These are phyloP conservation scores for Netelia virgata DNA, from an alignment of 2,888 invertebrate genomes.

Conservation along the genomic window DNA sequence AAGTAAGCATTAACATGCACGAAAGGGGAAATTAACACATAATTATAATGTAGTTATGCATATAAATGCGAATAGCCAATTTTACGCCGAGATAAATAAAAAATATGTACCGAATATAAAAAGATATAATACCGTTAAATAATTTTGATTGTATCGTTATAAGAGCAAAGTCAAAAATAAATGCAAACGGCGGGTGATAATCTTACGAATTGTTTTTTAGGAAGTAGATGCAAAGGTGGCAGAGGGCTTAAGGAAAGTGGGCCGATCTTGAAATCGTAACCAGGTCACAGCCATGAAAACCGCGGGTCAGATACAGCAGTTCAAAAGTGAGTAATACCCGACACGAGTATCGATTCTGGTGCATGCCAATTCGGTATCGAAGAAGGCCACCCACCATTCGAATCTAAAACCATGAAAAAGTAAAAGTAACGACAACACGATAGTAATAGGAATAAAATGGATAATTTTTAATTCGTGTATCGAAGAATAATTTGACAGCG, in stretches of 20 bases:
- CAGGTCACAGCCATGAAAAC: slow-evolving; percentile 79
- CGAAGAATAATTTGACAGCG: neutral
- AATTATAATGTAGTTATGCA: no score
- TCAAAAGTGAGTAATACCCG: slow-evolving; percentile 80
- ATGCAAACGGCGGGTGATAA: neutral
- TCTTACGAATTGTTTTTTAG: slow-evolving; percentile 63
- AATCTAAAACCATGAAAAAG: no score
- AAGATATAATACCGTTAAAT: neutral
- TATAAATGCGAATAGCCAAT: no score
- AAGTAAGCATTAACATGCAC: no score
- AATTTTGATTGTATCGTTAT: neutral
- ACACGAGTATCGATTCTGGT: slow-evolving; percentile 7
- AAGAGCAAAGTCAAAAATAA: neutral
- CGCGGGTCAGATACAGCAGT: slow-evolving; percentile 79
- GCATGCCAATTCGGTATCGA: neutral
- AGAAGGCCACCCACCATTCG: neutral
- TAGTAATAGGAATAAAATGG: no score
- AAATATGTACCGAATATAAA: neutral
- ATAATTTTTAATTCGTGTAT: neutral
- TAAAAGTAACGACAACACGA: no score
- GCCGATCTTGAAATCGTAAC: slow-evolving; percentile 37
- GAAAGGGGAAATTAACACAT: no score
- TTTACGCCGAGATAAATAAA: no score
- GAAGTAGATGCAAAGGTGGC: slow-evolving; percentile 62
- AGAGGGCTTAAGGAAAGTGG: slow-evolving; percentile 55